phyloP scores from a whole-genome alignment of 2,888 invertebrate species.

The Ommatoiulus sabulosus region DNA sequence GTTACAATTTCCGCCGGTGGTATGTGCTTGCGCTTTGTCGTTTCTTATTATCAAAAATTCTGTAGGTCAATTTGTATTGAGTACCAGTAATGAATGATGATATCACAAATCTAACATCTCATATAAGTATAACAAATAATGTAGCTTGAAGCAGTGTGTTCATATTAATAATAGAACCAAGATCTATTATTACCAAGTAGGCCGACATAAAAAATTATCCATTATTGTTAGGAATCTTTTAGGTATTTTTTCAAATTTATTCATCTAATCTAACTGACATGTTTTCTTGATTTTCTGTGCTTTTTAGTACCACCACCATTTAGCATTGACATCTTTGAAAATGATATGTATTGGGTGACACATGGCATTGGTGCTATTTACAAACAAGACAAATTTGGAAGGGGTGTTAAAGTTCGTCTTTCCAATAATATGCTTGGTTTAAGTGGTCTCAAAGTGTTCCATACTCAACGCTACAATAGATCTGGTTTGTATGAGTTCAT shows the following conservation, averaged over 20 bases:
- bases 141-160: too few relatives aligned
- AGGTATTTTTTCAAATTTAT: not conserved
- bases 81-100: too few relatives aligned
- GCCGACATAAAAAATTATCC: too few relatives aligned
- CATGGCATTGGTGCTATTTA: conserved; percentile 87
- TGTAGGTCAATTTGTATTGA: not conserved
- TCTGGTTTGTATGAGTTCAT: conserved; percentile 67
- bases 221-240: too few relatives aligned
- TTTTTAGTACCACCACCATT: conserved; percentile 75
- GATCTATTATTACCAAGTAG: too few relatives aligned
- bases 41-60: not conserved
- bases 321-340: conserved; percentile 94
- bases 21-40: not conserved
- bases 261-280: conserved; percentile 38
- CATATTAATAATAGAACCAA: too few relatives aligned
- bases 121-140: too few relatives aligned
- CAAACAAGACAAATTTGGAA: conserved; percentile 95
- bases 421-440: conserved; percentile 87
- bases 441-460: conserved; percentile 88
- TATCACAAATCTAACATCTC: too few relatives aligned
- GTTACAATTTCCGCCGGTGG: conserved; percentile 76
- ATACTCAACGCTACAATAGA: conserved; percentile 84
- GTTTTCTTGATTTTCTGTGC: not conserved
- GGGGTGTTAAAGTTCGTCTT: conserved; percentile 87
- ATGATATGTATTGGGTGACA: conserved; percentile 92